Percentiles rank a stretch among this genome's conserved stretches.
Evolutionary conservation across 2,113 vertebrate species (phyloP).

Genomic region (Microcebus griseorufus): DNA sequence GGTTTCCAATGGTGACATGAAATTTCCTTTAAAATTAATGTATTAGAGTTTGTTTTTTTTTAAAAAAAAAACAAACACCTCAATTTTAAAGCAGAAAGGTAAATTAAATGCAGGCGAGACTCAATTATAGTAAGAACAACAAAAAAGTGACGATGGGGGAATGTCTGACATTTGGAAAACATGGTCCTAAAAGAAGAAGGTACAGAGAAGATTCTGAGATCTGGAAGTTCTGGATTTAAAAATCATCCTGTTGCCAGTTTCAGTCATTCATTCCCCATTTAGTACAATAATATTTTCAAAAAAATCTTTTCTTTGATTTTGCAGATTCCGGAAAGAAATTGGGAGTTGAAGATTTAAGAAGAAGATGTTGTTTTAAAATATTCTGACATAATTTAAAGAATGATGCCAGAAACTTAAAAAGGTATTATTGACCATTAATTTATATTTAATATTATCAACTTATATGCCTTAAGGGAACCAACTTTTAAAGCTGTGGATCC

Average conservation of each 20-base stretch:
- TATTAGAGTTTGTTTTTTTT: background rate
- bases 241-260: background rate
- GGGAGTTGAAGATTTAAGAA: background rate
- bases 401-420: conserved; percentile 7
- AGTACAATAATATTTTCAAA: background rate
- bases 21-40: background rate
- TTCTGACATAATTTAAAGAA: background rate
- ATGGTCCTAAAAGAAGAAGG: background rate
- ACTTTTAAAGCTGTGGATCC: background rate
- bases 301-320: background rate
- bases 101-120: background rate
- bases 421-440: conserved; percentile 2
- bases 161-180: background rate
- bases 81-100: background rate
- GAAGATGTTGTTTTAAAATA: background rate
- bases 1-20: background rate
- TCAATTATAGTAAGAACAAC: background rate
- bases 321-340: background rate
- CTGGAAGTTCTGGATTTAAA: background rate
- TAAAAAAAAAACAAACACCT: background rate
- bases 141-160: background rate
- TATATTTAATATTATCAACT: background rate
- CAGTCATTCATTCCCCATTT: background rate
- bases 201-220: background rate
- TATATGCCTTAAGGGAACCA: background rate